Conservation (phyloP, 2,797 vertebrate species). For the Scyliorhinus canicula region DNA sequence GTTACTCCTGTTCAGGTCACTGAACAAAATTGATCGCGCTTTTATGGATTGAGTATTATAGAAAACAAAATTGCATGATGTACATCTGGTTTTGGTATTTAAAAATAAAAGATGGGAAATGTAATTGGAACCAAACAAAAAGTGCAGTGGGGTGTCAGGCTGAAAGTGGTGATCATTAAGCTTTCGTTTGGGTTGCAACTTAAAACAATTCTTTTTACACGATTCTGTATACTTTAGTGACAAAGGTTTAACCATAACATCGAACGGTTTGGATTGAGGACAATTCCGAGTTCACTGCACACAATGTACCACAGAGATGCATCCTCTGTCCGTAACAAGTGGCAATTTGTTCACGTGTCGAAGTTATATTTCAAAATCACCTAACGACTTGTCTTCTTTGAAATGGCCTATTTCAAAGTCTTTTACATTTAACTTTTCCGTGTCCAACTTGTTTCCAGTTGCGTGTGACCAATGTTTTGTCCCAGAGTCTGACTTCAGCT, state of each 20-base stretch:
- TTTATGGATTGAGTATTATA: neutral
- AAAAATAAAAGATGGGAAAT: neutral
- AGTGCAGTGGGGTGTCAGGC: neutral
- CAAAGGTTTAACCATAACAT: neutral
- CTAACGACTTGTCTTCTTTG: neutral
- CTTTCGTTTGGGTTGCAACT: neutral
- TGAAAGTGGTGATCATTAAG: neutral
- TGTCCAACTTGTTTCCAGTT: conserved; percentile 61
- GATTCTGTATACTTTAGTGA: neutral
- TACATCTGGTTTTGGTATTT: neutral
- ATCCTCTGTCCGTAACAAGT: neutral
- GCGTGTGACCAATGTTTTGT: conserved; percentile 83
- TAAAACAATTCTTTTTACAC: neutral
- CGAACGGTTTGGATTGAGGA: too few species aligned
- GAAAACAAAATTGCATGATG: neutral
- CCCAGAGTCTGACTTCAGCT: conserved; percentile 75
- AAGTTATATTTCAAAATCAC: neutral
- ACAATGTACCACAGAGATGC: neutral
- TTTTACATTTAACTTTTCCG: neutral
- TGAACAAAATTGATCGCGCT: neutral
- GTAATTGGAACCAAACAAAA: neutral
- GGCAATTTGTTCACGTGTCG: neutral
- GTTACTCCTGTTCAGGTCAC: neutral
- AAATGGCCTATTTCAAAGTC: neutral
- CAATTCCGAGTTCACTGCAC: neutral